Evolutionary conservation across 2,797 vertebrate genomes (phyloP).

Genomic region (Pelochelys cantorii): DNA sequence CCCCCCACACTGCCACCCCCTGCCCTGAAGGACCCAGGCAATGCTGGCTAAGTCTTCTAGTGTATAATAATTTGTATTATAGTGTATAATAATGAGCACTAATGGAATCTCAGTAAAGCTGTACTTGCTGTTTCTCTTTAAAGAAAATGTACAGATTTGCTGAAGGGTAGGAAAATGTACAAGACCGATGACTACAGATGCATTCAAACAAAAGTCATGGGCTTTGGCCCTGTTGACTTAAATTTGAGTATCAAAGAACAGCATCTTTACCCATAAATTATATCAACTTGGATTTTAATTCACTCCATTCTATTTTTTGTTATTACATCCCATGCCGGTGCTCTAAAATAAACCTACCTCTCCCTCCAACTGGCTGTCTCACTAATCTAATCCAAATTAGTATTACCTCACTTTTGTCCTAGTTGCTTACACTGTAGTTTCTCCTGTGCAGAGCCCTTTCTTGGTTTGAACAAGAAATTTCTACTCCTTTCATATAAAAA

Average conservation of each 20-base stretch:
- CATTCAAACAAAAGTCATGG: background rate
- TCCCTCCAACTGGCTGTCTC: background rate
- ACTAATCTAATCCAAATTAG: background rate
- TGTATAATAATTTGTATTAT: too few relatives aligned
- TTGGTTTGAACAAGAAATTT: background rate
- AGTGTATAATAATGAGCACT: too few relatives aligned
- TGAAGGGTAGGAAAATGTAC: background rate
- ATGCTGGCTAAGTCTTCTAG: too few relatives aligned
- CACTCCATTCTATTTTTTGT: conserved; percentile 18
- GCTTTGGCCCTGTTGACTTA: background rate
- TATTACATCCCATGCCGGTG: background rate
- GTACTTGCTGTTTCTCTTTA: background rate
- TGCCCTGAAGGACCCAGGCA: too few relatives aligned
- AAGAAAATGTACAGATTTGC: background rate
- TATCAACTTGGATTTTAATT: background rate
- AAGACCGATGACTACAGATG: background rate
- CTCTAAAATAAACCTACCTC: background rate
- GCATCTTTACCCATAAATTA: background rate
- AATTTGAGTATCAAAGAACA: background rate
- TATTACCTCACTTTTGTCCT: background rate
- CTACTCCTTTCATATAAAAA: background rate
- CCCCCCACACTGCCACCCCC: too few relatives aligned
- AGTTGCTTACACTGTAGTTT: background rate
- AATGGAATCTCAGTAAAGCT: background rate
- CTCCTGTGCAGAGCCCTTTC: background rate